These are phyloP conservation scores for Metalampra italica DNA, from an alignment of 2,888 invertebrate species.

Conservation along the genomic window DNA sequence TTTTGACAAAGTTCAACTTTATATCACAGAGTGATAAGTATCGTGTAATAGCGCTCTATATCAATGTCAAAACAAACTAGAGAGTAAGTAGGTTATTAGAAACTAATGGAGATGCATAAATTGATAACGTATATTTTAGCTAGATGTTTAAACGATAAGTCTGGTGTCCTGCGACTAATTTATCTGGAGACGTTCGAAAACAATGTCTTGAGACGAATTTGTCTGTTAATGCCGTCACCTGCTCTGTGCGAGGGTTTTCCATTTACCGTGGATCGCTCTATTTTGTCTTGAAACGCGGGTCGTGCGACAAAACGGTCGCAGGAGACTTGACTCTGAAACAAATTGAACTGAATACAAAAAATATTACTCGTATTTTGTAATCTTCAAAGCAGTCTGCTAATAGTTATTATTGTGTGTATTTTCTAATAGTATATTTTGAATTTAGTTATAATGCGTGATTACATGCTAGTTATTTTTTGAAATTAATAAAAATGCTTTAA, in stretches of 20 bases:
- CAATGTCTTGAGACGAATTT: too few relatives aligned
- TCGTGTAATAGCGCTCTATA: constrained; percentile 20
- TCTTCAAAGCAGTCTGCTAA: constrained; percentile 40
- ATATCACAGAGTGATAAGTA: constrained; percentile 30
- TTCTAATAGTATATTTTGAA: constrained; percentile 68
- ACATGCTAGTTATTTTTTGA: constrained; percentile 74
- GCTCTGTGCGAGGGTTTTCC: too few relatives aligned
- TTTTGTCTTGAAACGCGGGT: too few relatives aligned
- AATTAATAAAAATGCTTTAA: constrained; percentile 73
- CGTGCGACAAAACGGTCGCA: too few relatives aligned
- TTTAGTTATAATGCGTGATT: constrained; percentile 68
- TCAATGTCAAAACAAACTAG: constrained; percentile 59
- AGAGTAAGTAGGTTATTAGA: constrained; percentile 56
- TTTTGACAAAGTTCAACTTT: constrained; percentile 19
- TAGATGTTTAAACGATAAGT: constrained; percentile 44
- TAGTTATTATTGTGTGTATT: constrained; percentile 55
- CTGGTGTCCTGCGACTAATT: background rate
- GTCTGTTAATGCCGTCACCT: too few relatives aligned
- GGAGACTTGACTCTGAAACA: background rate
- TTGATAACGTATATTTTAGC: constrained; percentile 53
- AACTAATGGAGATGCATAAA: constrained; percentile 44
- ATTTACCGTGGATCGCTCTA: too few relatives aligned
- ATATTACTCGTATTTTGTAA: constrained; percentile 37
- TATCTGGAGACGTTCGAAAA: background rate
- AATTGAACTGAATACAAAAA: constrained; percentile 48